These are phyloP conservation scores for Zoanthus sansibaricus DNA, from an alignment of 92 coral and sea anemone genomes.

Conservation along the genomic window DNA sequence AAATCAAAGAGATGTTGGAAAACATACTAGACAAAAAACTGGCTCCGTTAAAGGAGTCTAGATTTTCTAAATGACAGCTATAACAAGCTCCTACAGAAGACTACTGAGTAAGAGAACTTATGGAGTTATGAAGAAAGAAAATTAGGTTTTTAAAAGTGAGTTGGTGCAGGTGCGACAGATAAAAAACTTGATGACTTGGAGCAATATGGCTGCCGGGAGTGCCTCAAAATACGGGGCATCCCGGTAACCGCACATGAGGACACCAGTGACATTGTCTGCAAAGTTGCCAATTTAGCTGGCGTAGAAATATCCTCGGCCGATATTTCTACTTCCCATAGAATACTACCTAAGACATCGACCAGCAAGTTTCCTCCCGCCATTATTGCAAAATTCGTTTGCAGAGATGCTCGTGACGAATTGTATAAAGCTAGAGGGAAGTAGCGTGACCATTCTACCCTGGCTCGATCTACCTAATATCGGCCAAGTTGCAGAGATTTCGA, in stretches of 20 bases:
- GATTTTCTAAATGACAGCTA: conserved; percentile 9
- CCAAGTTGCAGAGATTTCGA: not conserved
- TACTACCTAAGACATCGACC: not conserved
- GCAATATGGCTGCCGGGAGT: conserved; percentile 9
- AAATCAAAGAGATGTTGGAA: conserved; percentile 1
- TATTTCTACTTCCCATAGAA: not conserved
- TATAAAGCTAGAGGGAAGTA: not conserved
- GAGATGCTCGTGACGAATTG: not conserved
- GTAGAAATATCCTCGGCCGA: not conserved
- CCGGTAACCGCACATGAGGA: conserved; percentile 1
- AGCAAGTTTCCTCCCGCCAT: conserved; percentile 5
- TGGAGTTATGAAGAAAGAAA: conserved; percentile 7
- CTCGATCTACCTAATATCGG: not conserved
- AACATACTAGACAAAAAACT: conserved; percentile 9
- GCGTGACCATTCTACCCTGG: not conserved
- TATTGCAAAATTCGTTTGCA: conserved; percentile 1
- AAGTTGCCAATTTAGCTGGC: not conserved
- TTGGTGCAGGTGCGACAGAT: conserved; percentile 10
- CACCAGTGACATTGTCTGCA: not conserved
- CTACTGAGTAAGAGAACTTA: conserved; percentile 6
- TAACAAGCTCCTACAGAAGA: conserved; percentile 6
- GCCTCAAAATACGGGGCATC: not conserved
- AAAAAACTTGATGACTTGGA: not conserved
- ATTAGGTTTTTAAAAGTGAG: not conserved
- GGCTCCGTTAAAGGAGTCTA: conserved; percentile 17